phyloP scores from a whole-genome alignment of 2,888 invertebrate genomes.

The Melieria omissa region DNA sequence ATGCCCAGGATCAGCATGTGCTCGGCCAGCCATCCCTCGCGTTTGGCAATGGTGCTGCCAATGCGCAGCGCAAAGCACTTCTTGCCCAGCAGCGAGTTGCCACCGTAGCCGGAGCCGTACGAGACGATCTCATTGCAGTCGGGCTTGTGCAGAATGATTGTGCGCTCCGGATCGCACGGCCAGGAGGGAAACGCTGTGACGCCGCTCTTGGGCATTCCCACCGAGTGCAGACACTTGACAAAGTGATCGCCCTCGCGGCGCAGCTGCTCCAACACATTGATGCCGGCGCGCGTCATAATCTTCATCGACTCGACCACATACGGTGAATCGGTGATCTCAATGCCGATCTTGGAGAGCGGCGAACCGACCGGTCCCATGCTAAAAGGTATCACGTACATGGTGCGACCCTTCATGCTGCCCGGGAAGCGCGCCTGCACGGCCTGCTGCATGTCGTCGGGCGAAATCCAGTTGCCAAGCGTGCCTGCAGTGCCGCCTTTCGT shows the following conservation, averaged over 20 bases:
- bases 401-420: slow-evolving; percentile 89
- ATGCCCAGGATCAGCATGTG: slow-evolving; percentile 99
- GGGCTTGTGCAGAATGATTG: slow-evolving; percentile 87
- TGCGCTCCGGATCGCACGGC: slow-evolving; percentile 97
- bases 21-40: slow-evolving; percentile 98
- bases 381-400: slow-evolving; percentile 98
- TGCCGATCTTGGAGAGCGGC: slow-evolving; percentile 95
- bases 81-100: slow-evolving; percentile 95
- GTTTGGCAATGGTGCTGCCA: slow-evolving; percentile 91
- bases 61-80: slow-evolving; percentile 97
- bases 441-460: slow-evolving; percentile 81
- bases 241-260: slow-evolving; percentile 71
- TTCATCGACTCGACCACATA: slow-evolving; percentile 98
- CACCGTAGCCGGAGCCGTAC: slow-evolving; percentile 95
- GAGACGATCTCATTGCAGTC: slow-evolving; percentile 66
- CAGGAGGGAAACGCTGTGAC: slow-evolving; percentile 78
- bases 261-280: slow-evolving; percentile 70
- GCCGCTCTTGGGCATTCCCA: slow-evolving; percentile 78
- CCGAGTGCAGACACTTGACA: slow-evolving; percentile 93
- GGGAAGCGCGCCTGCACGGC: slow-evolving; percentile 88
- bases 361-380: slow-evolving; percentile 99
- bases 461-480: slow-evolving; percentile 93
- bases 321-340: slow-evolving; percentile 95
- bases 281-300: slow-evolving; percentile 94
- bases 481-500: slow-evolving; percentile 83